Evolutionary conservation across 2,113 vertebrate genomes (phyloP).

Genomic region (Lutjanus erythropterus): DNA sequence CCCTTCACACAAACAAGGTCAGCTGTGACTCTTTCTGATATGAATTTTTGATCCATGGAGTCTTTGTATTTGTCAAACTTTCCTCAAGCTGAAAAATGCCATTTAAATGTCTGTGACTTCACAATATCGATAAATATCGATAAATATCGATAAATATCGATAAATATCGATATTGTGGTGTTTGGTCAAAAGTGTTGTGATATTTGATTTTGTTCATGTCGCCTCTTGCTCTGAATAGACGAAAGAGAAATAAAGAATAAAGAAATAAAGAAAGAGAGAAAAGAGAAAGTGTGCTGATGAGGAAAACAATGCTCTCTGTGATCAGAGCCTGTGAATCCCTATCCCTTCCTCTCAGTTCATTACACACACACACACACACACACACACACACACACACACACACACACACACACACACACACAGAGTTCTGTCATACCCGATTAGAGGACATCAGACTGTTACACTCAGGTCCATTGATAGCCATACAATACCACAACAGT

Average conservation of each 20-base stretch:
- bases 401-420: constrained; percentile 43
- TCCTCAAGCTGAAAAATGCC: too few relatives aligned
- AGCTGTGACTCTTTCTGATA: too few relatives aligned
- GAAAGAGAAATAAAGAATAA: constrained; percentile 27
- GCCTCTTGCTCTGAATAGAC: constrained; percentile 16
- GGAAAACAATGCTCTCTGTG: constrained; percentile 60
- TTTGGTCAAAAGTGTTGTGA: too few relatives aligned
- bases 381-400: constrained; percentile 61
- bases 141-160: too few relatives aligned
- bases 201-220: too few relatives aligned
- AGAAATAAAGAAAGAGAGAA: too few relatives aligned
- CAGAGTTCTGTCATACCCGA: constrained; percentile 68
- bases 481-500: constrained; percentile 53
- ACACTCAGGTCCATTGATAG: constrained; percentile 61
- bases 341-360: constrained; percentile 53
- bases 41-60: too few relatives aligned
- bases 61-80: too few relatives aligned
- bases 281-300: constrained; percentile 14
- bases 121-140: too few relatives aligned
- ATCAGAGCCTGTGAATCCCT: constrained; percentile 56
- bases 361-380: constrained; percentile 64
- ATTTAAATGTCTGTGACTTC: too few relatives aligned
- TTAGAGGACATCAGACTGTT: constrained; percentile 65
- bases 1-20: too few relatives aligned
- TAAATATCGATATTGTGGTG: too few relatives aligned